phyloP scores from a whole-genome alignment of 1,140 invertebrate species.

The Lutraria rhynchaena region DNA sequence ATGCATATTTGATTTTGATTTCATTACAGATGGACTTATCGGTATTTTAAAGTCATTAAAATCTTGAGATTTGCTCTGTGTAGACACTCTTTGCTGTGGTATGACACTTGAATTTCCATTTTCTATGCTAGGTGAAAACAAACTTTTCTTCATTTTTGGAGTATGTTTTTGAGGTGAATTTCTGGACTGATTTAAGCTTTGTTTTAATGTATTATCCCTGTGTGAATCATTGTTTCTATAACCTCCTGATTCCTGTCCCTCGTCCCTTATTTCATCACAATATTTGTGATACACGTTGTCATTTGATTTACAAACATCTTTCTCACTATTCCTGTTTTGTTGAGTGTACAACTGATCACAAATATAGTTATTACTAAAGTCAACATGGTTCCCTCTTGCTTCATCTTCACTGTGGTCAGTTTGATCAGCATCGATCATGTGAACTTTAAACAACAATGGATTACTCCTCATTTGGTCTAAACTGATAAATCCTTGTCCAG shows the following conservation, averaged over 20 bases:
- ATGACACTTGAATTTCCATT: neutral
- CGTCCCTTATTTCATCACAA: constrained; percentile 15
- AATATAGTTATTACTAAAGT: neutral
- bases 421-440: neutral
- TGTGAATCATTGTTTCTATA: too few relatives aligned
- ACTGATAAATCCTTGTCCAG: constrained; percentile 1
- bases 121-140: neutral
- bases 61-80: neutral
- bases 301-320: neutral
- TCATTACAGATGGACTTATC: neutral
- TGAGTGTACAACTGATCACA: neutral
- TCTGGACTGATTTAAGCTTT: too few relatives aligned
- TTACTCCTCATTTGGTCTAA: constrained; percentile 3
- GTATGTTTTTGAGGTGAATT: too few relatives aligned
- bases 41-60: constrained; percentile 25
- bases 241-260: neutral
- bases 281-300: constrained; percentile 24
- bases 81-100: neutral
- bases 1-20: neutral
- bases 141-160: constrained; percentile 21
- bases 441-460: constrained; percentile 20
- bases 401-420: neutral
- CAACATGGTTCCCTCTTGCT: neutral
- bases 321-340: too few relatives aligned
- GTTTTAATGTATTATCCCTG: too few relatives aligned